Evolutionary conservation across 2,888 invertebrate species (phyloP), one percentile per base, ranked within the genome.

Genomic region (Drosophila mimetica): DNA sequence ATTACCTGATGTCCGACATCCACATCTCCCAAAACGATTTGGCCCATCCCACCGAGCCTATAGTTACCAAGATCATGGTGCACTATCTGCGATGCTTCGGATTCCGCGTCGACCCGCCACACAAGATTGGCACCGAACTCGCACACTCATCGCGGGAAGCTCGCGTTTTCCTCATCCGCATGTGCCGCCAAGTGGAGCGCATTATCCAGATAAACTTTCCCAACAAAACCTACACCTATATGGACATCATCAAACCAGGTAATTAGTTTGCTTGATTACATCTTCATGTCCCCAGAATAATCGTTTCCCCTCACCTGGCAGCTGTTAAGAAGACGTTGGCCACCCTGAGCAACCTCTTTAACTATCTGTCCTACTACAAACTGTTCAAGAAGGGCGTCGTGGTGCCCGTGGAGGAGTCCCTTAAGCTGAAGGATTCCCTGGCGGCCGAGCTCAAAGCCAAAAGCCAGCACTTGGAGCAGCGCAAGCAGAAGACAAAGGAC

Each of bases 131-230:
- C 3, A 37, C 13, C 25, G 71, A 76, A n/a, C 36, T 25, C 11
- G 78, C 57, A 32, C 86, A 90, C 11, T 76, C 75, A 11, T 71
- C 72, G 4, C 74, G 71, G 7, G 89, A 88, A 42, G 85, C 77
- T 25, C 87, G 91, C 3, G 41, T 78, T 2, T 91, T 91, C 53
- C 64, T 90, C 0, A 66, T 84, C 32, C 84, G 81, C 9, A 60
- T 91, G 18, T 81, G 84, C 28, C 77, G 87, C 0, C 89, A 89
- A 69, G 88, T 90, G 5, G 89, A 91, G 52, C 77, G 83, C 34
- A 90, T 91, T n/a, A 39, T 91, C 22, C 90, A 89, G 57, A 86
- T 90, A 14, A 88, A 88, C 0, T 90, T 89, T 65, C 90, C 90
- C 13, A 72, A 75, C 4, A 89, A 86, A 60, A 76, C 78, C 0